Conservation (phyloP, 2,113 vertebrate genomes). For the Drymodes brunneopygia region DNA sequence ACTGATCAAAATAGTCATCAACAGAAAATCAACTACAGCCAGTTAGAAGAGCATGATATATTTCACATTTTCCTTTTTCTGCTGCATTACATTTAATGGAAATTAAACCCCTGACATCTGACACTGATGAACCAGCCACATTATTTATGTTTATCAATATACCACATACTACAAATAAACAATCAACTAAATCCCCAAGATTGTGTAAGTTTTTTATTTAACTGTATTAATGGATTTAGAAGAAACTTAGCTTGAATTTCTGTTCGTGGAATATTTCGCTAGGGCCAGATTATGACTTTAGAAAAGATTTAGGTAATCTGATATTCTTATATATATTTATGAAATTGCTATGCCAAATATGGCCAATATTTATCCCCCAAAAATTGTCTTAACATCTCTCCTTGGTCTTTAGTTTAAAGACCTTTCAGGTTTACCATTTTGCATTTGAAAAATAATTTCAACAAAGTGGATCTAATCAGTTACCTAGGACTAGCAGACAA, state of each 20-base stretch:
- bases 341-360: neutral
- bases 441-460: neutral
- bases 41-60: neutral
- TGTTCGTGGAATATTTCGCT: neutral
- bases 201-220: neutral
- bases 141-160: neutral
- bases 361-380: neutral
- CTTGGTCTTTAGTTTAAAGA: neutral
- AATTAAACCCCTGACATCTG: neutral
- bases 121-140: neutral
- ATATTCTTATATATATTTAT: neutral
- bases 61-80: neutral
- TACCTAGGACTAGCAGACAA: neutral
- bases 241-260: neutral
- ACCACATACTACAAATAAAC: neutral
- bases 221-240: neutral
- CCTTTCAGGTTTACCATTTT: neutral
- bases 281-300: neutral
- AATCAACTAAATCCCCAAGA: neutral
- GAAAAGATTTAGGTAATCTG: neutral
- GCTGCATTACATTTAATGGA: neutral
- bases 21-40: neutral
- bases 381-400: neutral
- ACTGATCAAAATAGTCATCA: neutral
- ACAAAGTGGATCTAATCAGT: neutral